phyloP scores from a whole-genome alignment of 2,888 invertebrate genomes.

The Marronus borbonicus region DNA sequence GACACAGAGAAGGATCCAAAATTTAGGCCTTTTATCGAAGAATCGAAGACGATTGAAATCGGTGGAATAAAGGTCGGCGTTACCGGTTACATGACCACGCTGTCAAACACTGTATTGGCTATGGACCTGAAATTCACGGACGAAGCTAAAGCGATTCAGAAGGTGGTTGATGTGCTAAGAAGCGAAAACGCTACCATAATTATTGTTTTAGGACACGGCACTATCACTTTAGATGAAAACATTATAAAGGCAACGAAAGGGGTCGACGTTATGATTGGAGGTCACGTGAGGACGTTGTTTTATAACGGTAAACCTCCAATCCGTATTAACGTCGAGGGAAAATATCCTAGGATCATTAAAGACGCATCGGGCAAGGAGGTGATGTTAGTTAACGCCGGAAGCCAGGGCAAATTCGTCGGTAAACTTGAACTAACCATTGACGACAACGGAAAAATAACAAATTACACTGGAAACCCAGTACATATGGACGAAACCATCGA shows the following conservation, averaged over 20 bases:
- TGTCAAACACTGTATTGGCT: no score
- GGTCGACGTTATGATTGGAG: neutral
- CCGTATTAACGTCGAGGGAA: conserved; percentile 69
- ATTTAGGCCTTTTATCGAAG: neutral
- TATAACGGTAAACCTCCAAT: conserved; percentile 1
- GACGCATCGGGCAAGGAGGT: conserved; percentile 81
- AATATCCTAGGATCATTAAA: conserved; percentile 83
- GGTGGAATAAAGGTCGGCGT: neutral
- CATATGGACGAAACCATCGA: conserved; percentile 78
- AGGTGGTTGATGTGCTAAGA: neutral
- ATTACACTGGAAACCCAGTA: conserved; percentile 83
- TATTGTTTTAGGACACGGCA: neutral
- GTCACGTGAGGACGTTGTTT: neutral
- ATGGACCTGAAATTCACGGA: neutral
- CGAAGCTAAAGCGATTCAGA: neutral
- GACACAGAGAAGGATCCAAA: no score
- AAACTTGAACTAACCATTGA: conserved; percentile 82
- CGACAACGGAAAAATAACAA: conserved; percentile 78
- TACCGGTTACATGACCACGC: neutral
- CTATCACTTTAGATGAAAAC: no score
- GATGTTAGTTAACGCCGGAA: conserved; percentile 91
- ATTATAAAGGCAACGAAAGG: neutral
- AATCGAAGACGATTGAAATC: neutral
- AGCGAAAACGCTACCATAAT: neutral
- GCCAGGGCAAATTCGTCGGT: conserved; percentile 93